These are phyloP conservation scores for Melanocharis versteri DNA, from an alignment of 2,113 vertebrate species.

Conservation along the genomic window DNA sequence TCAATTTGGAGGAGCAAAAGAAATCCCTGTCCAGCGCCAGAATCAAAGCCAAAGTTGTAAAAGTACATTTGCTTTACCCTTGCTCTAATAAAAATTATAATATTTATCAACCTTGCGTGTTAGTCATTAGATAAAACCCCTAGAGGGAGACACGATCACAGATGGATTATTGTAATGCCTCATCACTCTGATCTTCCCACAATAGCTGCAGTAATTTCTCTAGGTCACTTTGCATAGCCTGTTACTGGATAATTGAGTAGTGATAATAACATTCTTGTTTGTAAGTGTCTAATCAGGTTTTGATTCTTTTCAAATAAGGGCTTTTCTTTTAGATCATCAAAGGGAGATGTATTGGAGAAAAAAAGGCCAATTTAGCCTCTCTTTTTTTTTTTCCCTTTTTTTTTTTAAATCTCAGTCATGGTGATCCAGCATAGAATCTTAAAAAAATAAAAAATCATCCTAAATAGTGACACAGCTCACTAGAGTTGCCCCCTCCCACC, in stretches of 20 bases:
- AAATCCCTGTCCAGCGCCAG: background rate
- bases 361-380: background rate
- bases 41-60: background rate
- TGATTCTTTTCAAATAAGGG: background rate
- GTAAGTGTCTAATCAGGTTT: background rate
- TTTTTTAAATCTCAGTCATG: background rate
- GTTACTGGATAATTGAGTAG: slow-evolving; percentile 17
- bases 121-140: slow-evolving; percentile 54
- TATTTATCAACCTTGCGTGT: slow-evolving; percentile 1
- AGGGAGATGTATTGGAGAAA: background rate
- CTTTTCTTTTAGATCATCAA: background rate
- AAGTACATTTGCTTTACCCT: background rate
- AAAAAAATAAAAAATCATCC: background rate
- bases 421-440: background rate
- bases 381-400: too few species aligned
- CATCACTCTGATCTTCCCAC: background rate
- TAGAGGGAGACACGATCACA: slow-evolving; percentile 58
- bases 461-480: background rate
- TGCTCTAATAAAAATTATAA: background rate
- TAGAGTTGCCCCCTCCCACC: background rate
- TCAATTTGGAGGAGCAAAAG: background rate
- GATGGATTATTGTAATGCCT: slow-evolving; percentile 27
- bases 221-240: slow-evolving; percentile 37
- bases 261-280: background rate
- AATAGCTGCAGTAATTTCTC: slow-evolving; percentile 14